These are phyloP conservation scores for Pseudanteris insignis DNA, from an alignment of 2,888 invertebrate species.

Conservation along the genomic window DNA sequence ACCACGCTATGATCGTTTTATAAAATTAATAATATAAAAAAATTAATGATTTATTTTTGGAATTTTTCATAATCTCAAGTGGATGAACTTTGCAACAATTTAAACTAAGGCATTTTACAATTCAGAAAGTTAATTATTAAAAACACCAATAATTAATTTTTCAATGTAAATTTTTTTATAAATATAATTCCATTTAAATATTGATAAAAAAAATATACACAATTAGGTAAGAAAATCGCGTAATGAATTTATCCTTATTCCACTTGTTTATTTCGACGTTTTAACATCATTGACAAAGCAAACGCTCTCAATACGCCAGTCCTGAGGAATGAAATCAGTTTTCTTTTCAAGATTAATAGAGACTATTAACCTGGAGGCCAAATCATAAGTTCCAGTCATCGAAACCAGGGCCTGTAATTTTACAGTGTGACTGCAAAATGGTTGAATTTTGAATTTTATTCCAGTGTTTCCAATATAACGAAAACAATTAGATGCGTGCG, in stretches of 20 bases:
- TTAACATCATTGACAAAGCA: conserved; percentile 55
- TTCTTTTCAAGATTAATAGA: conserved; percentile 57
- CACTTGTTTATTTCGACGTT: background rate
- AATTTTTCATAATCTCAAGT: no score
- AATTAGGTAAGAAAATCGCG: no score
- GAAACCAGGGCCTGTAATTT: conserved; percentile 72
- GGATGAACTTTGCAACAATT: no score
- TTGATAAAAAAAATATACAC: no score
- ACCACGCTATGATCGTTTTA: no score
- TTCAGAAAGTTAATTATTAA: no score
- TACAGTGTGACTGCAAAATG: conserved; percentile 69
- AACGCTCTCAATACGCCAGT: conserved; percentile 62
- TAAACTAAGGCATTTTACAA: no score
- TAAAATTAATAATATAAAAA: no score
- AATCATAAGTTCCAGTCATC: conserved; percentile 75
- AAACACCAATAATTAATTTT: no score
- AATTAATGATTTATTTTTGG: no score
- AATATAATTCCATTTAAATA: no score
- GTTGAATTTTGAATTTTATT: conserved; percentile 66
- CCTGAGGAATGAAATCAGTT: conserved; percentile 57
- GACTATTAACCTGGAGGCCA: conserved; percentile 73
- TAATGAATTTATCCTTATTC: background rate
- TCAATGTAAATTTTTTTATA: no score
- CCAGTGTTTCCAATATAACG: conserved; percentile 66
- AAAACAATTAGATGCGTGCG: conserved; percentile 64